Conservation (phyloP, 2,797 vertebrate species). For the Xyrichtys novacula region DNA sequence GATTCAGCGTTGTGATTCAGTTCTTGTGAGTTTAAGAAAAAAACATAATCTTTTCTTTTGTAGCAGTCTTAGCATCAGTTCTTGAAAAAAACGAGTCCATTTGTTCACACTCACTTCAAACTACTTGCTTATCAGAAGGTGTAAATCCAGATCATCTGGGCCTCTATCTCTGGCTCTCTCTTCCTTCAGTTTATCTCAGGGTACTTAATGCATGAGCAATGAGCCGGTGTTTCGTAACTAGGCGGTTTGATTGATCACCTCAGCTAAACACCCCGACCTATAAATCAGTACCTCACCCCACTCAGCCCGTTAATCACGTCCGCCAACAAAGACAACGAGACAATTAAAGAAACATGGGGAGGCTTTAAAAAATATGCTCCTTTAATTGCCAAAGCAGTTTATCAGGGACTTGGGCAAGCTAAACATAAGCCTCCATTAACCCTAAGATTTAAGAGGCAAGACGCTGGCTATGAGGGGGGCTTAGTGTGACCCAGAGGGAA, state of each 20-base stretch:
- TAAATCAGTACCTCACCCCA: conserved; percentile 69
- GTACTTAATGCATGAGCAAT: conserved; percentile 58
- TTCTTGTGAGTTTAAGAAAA: conserved; percentile 27
- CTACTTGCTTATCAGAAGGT: conserved; percentile 15
- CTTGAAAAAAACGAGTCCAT: conserved; percentile 13
- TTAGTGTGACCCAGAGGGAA: conserved; percentile 18
- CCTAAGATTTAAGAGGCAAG: conserved; percentile 50
- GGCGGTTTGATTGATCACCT: conserved; percentile 74
- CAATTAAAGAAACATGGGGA: conserved; percentile 70
- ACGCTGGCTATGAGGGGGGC: background rate
- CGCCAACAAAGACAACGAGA: conserved; percentile 66
- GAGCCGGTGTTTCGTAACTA: conserved; percentile 53
- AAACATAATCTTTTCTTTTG: conserved; percentile 19
- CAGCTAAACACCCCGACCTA: conserved; percentile 55
- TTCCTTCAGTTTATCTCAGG: conserved; percentile 34
- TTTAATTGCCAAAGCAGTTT: conserved; percentile 77
- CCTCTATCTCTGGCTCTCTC: conserved; percentile 9
- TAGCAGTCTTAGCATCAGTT: background rate
- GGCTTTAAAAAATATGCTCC: conserved; percentile 65
- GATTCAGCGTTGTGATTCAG: conserved; percentile 38
- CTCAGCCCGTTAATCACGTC: conserved; percentile 72
- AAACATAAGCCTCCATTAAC: conserved; percentile 64
- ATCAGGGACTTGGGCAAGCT: conserved; percentile 63
- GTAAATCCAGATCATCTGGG: conserved; percentile 7
- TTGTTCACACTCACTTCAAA: conserved; percentile 4